Percentiles rank a stretch among this genome's conserved stretches.
These are phyloP conservation scores for Phoeniculus purpureus DNA, from an alignment of 2,797 vertebrate genomes.

Conservation along the genomic window DNA sequence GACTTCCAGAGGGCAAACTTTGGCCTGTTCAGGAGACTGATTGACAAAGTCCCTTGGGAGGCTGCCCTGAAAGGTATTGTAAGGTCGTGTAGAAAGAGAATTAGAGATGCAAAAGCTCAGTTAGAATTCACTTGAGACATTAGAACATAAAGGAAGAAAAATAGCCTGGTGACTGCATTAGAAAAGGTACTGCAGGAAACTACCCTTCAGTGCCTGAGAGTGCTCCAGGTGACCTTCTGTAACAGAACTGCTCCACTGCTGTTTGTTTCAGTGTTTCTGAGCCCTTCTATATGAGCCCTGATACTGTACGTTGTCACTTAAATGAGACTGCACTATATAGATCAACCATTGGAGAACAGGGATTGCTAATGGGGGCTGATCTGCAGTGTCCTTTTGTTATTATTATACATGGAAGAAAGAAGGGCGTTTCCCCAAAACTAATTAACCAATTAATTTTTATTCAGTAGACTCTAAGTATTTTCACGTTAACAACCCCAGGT, in stretches of 20 bases:
- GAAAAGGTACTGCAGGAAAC: constrained; percentile 9
- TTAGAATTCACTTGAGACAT: not conserved
- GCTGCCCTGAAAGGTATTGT: too few relatives aligned
- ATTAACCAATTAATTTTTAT: constrained; percentile 35
- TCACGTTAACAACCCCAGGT: not conserved
- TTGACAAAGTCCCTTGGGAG: too few relatives aligned
- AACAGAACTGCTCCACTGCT: constrained; percentile 15
- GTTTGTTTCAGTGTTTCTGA: constrained; percentile 13
- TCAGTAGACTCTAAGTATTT: constrained; percentile 39
- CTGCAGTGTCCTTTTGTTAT: constrained; percentile 13
- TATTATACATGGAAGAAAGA: constrained; percentile 9
- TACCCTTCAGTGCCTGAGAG: not conserved
- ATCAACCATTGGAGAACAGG: not conserved
- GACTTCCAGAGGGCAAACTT: too few relatives aligned
- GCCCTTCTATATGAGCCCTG: rapidly evolving
- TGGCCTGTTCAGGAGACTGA: too few relatives aligned
- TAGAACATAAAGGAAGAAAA: not conserved
- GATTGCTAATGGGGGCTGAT: constrained; percentile 12
- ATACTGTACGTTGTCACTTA: constrained; percentile 29
- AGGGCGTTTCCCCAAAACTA: not conserved
- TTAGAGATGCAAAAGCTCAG: too few relatives aligned
- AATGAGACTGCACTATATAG: constrained; percentile 12
- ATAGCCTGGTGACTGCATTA: not conserved
- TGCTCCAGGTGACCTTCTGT: constrained; percentile 22
- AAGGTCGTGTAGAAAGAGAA: too few relatives aligned